Conservation (phyloP, 2,888 invertebrate genomes). For the Tetheella fluctuosa region DNA sequence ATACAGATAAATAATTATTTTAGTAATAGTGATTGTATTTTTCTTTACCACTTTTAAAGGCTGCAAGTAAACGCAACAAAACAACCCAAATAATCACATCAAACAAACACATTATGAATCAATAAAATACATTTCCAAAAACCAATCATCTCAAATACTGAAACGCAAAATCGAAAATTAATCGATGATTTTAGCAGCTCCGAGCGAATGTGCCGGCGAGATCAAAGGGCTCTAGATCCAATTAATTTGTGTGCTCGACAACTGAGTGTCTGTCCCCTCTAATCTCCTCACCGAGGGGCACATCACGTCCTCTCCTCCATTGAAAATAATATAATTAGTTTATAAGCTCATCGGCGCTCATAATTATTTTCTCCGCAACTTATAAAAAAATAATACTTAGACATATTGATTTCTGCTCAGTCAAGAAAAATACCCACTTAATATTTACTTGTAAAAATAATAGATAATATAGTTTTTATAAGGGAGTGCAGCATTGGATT, state of each 20-base stretch:
- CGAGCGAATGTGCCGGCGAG: slow-evolving; percentile 14
- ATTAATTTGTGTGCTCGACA: slow-evolving; percentile 38
- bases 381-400: background rate
- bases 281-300: slow-evolving; percentile 34
- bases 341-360: background rate
- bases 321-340: slow-evolving; percentile 1
- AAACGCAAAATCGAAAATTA: slow-evolving; percentile 8
- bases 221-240: slow-evolving; percentile 40
- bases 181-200: slow-evolving; percentile 10
- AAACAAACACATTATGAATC: too few relatives aligned
- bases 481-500: too few relatives aligned
- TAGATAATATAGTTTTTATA: too few relatives aligned
- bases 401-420: too few relatives aligned
- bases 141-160: background rate
- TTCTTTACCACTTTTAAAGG: too few relatives aligned
- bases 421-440: too few relatives aligned
- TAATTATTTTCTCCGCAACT: background rate
- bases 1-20: too few relatives aligned
- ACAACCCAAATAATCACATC: too few relatives aligned
- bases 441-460: too few relatives aligned
- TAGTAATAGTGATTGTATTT: too few relatives aligned
- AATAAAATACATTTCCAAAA: too few relatives aligned
- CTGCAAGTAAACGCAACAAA: too few relatives aligned
- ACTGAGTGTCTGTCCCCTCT: slow-evolving; percentile 23
- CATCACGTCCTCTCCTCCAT: slow-evolving; percentile 27